These are phyloP conservation scores for Bombus difficillimus DNA, from an alignment of 1,140 invertebrate species.

Conservation along the genomic window DNA sequence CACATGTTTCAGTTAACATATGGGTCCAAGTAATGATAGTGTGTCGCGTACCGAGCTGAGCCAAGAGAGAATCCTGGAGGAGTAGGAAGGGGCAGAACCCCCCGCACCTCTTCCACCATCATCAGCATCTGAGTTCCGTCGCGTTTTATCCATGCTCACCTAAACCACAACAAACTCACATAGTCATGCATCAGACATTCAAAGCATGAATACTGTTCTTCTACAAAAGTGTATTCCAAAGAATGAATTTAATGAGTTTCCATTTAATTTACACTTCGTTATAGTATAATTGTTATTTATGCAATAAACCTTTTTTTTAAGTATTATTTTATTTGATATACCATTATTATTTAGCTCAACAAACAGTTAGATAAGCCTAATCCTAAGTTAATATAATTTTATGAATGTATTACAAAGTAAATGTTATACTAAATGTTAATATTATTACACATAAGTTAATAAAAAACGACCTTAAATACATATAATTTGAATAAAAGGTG, in stretches of 20 bases:
- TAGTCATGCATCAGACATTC: conserved; percentile 62
- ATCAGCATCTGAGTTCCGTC: conserved; percentile 78
- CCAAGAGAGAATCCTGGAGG: conserved; percentile 82
- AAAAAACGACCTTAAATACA: neutral
- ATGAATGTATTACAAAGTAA: conserved; percentile 3
- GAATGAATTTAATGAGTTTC: neutral
- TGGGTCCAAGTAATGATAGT: conserved; percentile 81
- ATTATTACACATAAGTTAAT: neutral
- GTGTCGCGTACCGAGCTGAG: conserved; percentile 83
- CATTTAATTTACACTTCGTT: neutral
- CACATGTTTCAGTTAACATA: conserved; percentile 64
- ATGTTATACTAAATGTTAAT: neutral
- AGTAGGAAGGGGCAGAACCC: conserved; percentile 79
- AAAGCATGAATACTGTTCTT: conserved; percentile 39
- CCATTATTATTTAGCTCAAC: neutral
- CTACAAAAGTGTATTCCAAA: conserved; percentile 30
- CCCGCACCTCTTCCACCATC: conserved; percentile 76
- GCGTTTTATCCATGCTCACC: conserved; percentile 82
- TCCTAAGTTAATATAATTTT: neutral
- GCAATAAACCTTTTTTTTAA: too few species aligned
- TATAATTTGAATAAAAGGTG: neutral
- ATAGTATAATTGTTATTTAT: conserved; percentile 6
- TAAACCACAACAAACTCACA: conserved; percentile 81
- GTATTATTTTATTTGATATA: neutral
- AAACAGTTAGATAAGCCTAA: neutral